Base-by-base conservation (phyloP, 2,888 invertebrate genomes). In the Sinopyrophorus schimmeli region DNA sequence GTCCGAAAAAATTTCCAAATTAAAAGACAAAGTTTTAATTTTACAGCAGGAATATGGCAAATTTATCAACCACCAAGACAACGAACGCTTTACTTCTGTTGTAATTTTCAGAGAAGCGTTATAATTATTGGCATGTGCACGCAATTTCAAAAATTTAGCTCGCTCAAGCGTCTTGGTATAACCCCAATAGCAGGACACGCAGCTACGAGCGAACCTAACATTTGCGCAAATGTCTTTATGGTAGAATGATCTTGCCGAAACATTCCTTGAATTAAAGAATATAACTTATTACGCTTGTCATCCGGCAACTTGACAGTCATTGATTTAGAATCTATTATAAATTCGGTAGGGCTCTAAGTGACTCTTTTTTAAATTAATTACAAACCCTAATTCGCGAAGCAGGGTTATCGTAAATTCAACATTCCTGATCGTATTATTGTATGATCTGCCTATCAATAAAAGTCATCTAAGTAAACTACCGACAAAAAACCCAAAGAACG, bases 1-100 rank as follows among this genome's bases (percentile, higher is more conserved):
- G 42, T 61, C 62, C 1, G 61, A 51, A 37, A 46, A 64, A 37
- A 63, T 61, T 50, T 59, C 57, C 14, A 55, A 11, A 14, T 12
- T 28, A 43, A 47, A 61, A 5, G n/a, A 17, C 5, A 44, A 14
- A 7, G 17, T 10, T 42, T 24, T 47, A 17, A 60, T 53, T n/a
- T 23, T 24, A 31, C 43, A 38, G 10, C 12, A 18, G n/a, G 50
- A 17, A 6, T 21, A 21, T 2, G 27, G 15, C 9, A 57, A 53
- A 10, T 54, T 44, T 7, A 28, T 3, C 6, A 35, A 24, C 60
- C 55, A 60, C 59, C 57, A 62, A 12, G 26, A 5, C 7, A 61
- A 35, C 20, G 57, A 54, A 7, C 11, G 12, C 5, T 17, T 9
- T 27, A 16, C n/a, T 12, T 10, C 21, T n/a, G 7, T 5, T 5